These are phyloP conservation scores for Turnix velox DNA, from an alignment of 2,113 vertebrate genomes.

Conservation along the genomic window DNA sequence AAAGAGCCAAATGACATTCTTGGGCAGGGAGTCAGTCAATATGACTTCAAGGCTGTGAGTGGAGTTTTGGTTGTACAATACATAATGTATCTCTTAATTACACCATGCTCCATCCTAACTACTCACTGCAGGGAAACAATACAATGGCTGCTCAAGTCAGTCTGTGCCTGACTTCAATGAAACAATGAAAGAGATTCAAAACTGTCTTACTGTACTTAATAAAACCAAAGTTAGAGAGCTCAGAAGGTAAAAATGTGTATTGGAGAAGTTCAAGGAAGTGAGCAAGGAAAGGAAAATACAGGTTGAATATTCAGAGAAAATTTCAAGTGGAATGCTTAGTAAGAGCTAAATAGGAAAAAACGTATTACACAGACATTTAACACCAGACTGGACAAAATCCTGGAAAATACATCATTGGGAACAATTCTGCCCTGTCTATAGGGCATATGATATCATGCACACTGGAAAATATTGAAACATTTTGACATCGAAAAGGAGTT, in stretches of 20 bases:
- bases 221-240: background rate
- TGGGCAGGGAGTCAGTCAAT: background rate
- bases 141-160: background rate
- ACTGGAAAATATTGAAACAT: slow-evolving; percentile 7
- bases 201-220: background rate
- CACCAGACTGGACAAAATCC: background rate
- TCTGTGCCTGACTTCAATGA: background rate
- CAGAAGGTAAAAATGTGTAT: background rate
- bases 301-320: background rate
- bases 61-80: background rate
- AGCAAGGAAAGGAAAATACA: background rate
- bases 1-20: background rate
- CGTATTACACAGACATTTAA: background rate
- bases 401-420: background rate
- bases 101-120: background rate
- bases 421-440: background rate
- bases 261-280: background rate
- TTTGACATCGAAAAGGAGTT: background rate
- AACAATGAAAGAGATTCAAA: background rate
- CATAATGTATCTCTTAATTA: background rate
- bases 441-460: background rate
- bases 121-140: background rate
- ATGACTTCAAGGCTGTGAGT: background rate
- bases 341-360: background rate
- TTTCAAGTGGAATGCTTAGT: background rate